Evolutionary conservation across 2,888 invertebrate species (phyloP), one percentile per base, ranked within the genome.

Genomic region (Cheilosia scutellata): DNA sequence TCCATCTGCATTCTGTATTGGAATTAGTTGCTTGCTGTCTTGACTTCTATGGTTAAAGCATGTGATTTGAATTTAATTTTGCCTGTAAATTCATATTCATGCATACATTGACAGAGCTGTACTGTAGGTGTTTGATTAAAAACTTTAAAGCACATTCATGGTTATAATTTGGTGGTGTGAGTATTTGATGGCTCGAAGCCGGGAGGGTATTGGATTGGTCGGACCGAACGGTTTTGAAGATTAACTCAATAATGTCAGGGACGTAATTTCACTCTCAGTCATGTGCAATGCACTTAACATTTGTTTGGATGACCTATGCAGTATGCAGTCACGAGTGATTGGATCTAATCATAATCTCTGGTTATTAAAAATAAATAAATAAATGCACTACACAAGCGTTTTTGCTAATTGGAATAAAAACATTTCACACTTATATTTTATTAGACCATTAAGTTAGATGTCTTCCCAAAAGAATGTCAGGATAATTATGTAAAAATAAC

Each of bases 61-160:
- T 74, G 75, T 84, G 79, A 84, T 84, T 84, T 75, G 79, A 84
- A 84, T 79, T 74, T 65, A 58, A 79, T 58, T 20, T 83, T 63
- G 68, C 4, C 13, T 13, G 9, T 70, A 9, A 16, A 31, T 65
- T 49, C 27, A 57, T 27, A 37, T 33, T 9, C 33, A 9, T 33
- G 9, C 33, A 9, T 3, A 33, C 3, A 31, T 11, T 33, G 57
- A 70, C 47, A 33, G 70, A 57, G 33, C 44, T 70, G 70, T 29
- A 57, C 25, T 70, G 70, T 29, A 47, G 55, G 57, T 29, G 33
- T 44, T 51, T 27, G 42, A 25, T 58, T 16, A 49, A 47, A 47
- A 33, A 58, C 40, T 20, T 66, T 11, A 42, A 68, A 33, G 53
- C 53, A 68, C 25, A 33, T 31, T 68, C 71, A 71, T 51, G 71